Conservation (phyloP, 2,888 invertebrate species). For the Drosophila niveifrons region DNA sequence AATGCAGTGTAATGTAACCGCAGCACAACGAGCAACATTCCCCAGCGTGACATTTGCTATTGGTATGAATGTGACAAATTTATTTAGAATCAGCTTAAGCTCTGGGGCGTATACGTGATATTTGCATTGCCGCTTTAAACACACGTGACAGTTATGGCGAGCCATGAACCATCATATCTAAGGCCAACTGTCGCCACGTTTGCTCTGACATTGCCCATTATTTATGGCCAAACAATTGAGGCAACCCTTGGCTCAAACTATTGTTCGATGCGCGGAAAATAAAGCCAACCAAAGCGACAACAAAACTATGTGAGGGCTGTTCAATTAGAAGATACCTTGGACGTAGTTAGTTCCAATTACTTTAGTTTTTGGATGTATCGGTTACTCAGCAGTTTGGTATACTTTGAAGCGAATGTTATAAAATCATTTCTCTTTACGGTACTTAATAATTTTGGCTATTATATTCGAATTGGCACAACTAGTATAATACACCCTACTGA, state of each 20-base stretch:
- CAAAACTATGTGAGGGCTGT: neutral
- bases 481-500: neutral
- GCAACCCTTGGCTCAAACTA: conserved; percentile 56
- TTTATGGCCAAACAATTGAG: conserved; percentile 77
- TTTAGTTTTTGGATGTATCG: neutral
- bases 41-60: conserved; percentile 70
- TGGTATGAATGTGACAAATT: conserved; percentile 46
- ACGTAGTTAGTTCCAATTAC: neutral
- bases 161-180: conserved; percentile 20
- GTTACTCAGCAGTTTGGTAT: neutral
- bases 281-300: conserved; percentile 16
- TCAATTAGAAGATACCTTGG: neutral
- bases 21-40: conserved; percentile 50
- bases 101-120: conserved; percentile 62
- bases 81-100: conserved; percentile 14
- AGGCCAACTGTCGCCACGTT: conserved; percentile 60
- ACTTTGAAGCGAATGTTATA: neutral
- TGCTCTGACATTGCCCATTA: conserved; percentile 65
- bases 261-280: conserved; percentile 68
- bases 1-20: conserved; percentile 56
- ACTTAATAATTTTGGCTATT: neutral
- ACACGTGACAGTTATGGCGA: conserved; percentile 20
- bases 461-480: neutral
- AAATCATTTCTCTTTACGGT: too few relatives aligned
- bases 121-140: conserved; percentile 48